Evolutionary conservation across 2,113 vertebrate genomes (phyloP).

Genomic region (Calidris pygmaea): DNA sequence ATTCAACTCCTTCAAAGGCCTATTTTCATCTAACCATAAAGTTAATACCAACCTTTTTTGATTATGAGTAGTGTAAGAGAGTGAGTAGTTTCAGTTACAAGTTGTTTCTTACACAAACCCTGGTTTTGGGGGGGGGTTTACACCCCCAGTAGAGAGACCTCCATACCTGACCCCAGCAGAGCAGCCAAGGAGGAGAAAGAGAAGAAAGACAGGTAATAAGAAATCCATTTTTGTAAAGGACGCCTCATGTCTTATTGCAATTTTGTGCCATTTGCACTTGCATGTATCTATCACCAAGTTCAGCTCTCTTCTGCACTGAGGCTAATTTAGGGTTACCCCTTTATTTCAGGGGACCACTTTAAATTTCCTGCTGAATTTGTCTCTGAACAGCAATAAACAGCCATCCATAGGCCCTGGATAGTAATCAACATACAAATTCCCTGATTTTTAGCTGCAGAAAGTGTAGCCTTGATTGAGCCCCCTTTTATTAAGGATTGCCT

Average conservation of each 20-base stretch:
- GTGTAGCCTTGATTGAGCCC: not conserved
- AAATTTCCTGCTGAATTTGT: not conserved
- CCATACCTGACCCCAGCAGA: not conserved
- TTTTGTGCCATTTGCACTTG: not conserved
- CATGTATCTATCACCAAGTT: not conserved
- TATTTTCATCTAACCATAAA: constrained; percentile 8
- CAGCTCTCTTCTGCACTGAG: not conserved
- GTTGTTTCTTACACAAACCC: not conserved
- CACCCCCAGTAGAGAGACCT: not conserved
- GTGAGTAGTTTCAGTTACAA: not conserved
- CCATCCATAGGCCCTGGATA: not conserved
- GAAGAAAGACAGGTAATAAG: not conserved
- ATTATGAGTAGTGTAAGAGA: not conserved
- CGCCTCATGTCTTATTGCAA: not conserved
- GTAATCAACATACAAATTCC: constrained; percentile 1
- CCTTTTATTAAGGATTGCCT: constrained; percentile 3
- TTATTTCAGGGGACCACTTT: not conserved
- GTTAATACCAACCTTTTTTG: not conserved
- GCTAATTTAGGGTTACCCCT: not conserved
- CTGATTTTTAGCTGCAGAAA: not conserved
- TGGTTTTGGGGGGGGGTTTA: not conserved
- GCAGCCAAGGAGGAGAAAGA: not conserved
- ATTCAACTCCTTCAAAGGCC: constrained; percentile 22
- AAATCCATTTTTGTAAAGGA: not conserved
- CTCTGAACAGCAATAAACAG: not conserved